A percentile compares a stretch with the other conserved stretches of the same genome.
These are phyloP conservation scores for Bombus sibiricus DNA, from an alignment of 1,140 invertebrate genomes.

Conservation along the genomic window DNA sequence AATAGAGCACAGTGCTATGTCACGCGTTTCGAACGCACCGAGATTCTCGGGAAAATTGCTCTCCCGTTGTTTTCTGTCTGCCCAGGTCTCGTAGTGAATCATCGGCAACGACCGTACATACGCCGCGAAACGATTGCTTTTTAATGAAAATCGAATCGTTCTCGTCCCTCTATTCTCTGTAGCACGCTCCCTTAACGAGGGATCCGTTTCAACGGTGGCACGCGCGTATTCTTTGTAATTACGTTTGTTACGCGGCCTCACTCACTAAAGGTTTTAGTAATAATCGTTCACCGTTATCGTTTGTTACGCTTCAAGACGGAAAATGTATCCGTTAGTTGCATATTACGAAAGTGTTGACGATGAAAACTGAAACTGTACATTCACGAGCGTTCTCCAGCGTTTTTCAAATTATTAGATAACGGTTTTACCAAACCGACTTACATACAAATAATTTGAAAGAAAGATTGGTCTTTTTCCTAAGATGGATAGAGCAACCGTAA, in stretches of 20 bases:
- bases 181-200: conserved; percentile 19
- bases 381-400: neutral
- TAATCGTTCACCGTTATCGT: conserved; percentile 42
- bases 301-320: conserved; percentile 60
- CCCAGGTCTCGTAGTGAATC: neutral
- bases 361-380: conserved; percentile 35
- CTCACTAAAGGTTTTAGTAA: conserved; percentile 14
- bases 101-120: neutral
- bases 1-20: conserved; percentile 57
- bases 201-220: conserved; percentile 10
- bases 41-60: conserved; percentile 58
- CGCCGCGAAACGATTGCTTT: conserved; percentile 12
- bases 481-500: neutral
- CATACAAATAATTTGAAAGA: neutral
- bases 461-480: neutral
- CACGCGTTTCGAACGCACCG: conserved; percentile 46
- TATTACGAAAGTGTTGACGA: conserved; percentile 23
- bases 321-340: conserved; percentile 43
- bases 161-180: no score
- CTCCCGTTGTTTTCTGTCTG: conserved; percentile 62
- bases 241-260: conserved; percentile 13
- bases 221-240: conserved; percentile 29
- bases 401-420: no score
- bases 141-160: conserved; percentile 38
- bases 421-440: neutral